Percentiles rank a stretch among this genome's conserved stretches.
These are phyloP conservation scores for Netelia virgata DNA, from an alignment of 2,888 invertebrate genomes.

Conservation along the genomic window DNA sequence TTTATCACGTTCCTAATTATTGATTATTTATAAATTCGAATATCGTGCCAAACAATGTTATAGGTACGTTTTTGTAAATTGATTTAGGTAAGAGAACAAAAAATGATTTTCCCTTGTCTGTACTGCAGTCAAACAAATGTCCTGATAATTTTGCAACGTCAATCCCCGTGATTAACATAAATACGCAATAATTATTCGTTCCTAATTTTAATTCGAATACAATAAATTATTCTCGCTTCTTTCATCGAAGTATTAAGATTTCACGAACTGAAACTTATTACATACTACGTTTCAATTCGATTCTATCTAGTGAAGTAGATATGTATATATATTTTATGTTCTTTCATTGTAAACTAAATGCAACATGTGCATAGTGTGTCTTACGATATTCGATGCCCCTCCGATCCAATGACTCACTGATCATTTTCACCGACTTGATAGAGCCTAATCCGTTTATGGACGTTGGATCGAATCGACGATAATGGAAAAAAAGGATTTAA, in stretches of 20 bases:
- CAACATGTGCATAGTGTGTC: constrained; percentile 35
- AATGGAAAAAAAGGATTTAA: constrained; percentile 58
- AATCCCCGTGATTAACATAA: neutral
- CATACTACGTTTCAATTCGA: too few relatives aligned
- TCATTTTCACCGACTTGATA: constrained; percentile 51
- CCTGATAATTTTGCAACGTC: neutral
- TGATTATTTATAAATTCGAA: neutral
- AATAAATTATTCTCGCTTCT: too few relatives aligned
- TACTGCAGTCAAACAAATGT: neutral
- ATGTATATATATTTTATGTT: too few relatives aligned
- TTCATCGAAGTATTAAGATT: too few relatives aligned
- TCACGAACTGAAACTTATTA: too few relatives aligned
- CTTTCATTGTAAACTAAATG: neutral
- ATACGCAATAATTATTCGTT: neutral
- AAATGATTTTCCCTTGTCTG: neutral
- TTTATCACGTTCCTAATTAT: neutral
- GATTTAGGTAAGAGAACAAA: neutral
- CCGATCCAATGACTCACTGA: constrained; percentile 53
- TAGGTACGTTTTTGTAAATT: neutral
- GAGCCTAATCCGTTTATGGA: constrained; percentile 60
- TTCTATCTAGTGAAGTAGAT: too few relatives aligned
- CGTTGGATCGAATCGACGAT: constrained; percentile 55
- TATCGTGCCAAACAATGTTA: neutral
- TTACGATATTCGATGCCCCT: constrained; percentile 44
- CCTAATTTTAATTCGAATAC: too few relatives aligned